phyloP scores from a whole-genome alignment of 2,797 vertebrate genomes.

The Crotalus adamanteus region DNA sequence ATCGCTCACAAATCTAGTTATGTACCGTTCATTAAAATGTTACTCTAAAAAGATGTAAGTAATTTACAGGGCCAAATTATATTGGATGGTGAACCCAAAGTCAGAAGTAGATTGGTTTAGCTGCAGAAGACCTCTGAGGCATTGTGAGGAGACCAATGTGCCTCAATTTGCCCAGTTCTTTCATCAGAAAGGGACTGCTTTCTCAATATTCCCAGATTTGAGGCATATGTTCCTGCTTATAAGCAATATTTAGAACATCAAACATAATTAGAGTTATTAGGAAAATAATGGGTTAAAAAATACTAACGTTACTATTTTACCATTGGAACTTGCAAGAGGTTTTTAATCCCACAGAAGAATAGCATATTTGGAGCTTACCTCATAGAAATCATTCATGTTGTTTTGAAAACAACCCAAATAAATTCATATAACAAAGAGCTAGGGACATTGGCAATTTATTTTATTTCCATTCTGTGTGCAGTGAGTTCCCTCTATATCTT shows the following conservation, averaged over 20 bases:
- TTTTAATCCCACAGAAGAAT: neutral
- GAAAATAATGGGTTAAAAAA: neutral
- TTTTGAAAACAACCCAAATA: neutral
- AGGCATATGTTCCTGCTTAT: neutral
- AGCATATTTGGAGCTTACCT: neutral
- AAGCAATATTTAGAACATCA: neutral
- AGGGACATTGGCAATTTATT: neutral
- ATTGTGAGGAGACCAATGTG: neutral
- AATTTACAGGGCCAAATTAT: neutral
- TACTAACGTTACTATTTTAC: neutral
- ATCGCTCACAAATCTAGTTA: neutral
- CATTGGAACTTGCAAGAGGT: neutral
- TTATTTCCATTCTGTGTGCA: neutral
- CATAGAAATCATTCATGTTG: neutral
- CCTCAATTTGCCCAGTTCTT: neutral
- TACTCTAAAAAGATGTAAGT: neutral
- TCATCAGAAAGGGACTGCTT: neutral
- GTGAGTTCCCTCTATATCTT: neutral
- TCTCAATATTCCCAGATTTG: neutral
- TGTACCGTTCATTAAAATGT: neutral
- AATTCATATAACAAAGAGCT: neutral
- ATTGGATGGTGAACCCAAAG: neutral
- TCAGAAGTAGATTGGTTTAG: neutral
- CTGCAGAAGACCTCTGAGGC: neutral
- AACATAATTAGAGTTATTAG: neutral